Evolutionary conservation across 2,113 vertebrate genomes (phyloP).

Genomic region (Craseonycteris thonglongyai): DNA sequence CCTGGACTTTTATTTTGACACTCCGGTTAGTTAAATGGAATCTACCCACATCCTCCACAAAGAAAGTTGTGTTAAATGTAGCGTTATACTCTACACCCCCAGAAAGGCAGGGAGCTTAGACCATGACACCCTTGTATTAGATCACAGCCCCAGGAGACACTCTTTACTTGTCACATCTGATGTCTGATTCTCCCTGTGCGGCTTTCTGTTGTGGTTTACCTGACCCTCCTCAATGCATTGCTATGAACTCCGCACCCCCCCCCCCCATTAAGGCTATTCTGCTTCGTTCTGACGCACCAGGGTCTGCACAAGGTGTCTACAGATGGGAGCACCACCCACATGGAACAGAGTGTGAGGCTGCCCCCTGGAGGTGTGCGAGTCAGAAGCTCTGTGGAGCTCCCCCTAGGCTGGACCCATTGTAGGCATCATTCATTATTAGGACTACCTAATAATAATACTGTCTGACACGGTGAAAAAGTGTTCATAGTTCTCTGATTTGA

Average conservation of each 20-base stretch:
- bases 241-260: neutral
- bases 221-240: too few species aligned
- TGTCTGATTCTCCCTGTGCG: too few species aligned
- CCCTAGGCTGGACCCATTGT: neutral
- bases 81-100: neutral
- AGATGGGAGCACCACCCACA: fast-evolving
- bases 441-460: too few species aligned
- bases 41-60: neutral
- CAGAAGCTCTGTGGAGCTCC: neutral
- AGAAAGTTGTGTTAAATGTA: neutral
- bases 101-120: neutral
- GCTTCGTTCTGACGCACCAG: neutral
- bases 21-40: neutral
- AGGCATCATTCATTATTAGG: neutral
- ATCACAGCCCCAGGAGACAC: neutral
- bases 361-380: neutral
- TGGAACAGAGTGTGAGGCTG: neutral
- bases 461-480: neutral
- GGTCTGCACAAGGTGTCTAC: neutral
- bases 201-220: neutral
- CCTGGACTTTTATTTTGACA: neutral
- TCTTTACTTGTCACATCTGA: neutral
- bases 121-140: neutral
- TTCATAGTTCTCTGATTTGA: neutral
- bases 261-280: neutral